Base-by-base conservation (phyloP, 2,888 invertebrate genomes). In the Drosophila peninsularis region DNA sequence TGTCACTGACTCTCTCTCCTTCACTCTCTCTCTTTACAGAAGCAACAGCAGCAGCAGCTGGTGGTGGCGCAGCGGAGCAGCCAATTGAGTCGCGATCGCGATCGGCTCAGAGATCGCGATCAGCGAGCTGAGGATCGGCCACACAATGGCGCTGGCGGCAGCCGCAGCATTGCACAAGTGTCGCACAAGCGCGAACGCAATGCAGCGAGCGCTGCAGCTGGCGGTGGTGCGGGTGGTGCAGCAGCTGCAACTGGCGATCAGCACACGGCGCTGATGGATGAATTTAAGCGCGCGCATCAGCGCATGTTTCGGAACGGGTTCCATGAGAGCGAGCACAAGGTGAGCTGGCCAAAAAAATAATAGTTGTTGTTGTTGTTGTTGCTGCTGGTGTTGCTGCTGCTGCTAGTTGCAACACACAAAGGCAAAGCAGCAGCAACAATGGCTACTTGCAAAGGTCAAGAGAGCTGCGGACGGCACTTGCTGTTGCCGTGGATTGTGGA, bases 231-330 rank as follows among this genome's bases (percentile, higher is more conserved):
- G 60, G 75, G 57, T 42, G 71, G 74, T 7, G 92, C 71, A 30
- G 62, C 62, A 39, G 66, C 55, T 34, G 82, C 52, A 37, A 37
- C 94, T 74, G 93, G 94, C 56, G 95, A 95, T 71, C 90, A 91
- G 45, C 96, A 96, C 88, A 94, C 94, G 79, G 95, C 95, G 80
- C 92, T 97, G 72, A 97, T 97, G 96, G 96, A 97, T 92, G 97
- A 97, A 93, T 97, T 97, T 91, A 97, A 96, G 91, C 95, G 95
- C 89, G 97, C 97, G 6, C 97, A 97, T 92, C 94, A 95, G 84
- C 96, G 96, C 93, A 97, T 97, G 97, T 97, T 97, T 91, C 94
- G 94, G 70, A 93, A 93, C 82, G 93, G 93, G 71, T 92, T 92
- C 71, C 89, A 90, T 68, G 92, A 92, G 78, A 88, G 80, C 71